A percentile compares a stretch with the other conserved stretches of the same genome.
These are phyloP conservation scores for Oeneis ivallda DNA, from an alignment of 2,888 invertebrate species.

Conservation along the genomic window DNA sequence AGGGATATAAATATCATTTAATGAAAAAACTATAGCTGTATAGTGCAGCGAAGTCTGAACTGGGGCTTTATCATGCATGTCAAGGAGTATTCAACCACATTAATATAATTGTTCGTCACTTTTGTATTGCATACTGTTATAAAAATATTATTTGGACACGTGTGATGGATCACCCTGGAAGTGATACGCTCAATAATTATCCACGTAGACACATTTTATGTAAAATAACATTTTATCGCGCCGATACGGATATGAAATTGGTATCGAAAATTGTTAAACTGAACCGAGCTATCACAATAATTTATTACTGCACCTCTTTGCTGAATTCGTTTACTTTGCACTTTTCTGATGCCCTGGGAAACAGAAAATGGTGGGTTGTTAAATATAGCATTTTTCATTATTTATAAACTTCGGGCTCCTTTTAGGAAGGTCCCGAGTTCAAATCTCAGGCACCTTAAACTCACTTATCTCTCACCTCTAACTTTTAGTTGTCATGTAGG, in stretches of 20 bases:
- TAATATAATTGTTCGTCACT: no score
- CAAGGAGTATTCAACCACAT: no score
- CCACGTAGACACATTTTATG: constrained; percentile 21
- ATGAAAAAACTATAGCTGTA: no score
- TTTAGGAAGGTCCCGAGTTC: no score
- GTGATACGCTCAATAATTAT: constrained; percentile 25
- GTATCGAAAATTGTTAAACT: constrained; percentile 14
- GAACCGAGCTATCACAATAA: constrained; percentile 5
- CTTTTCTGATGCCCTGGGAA: neutral
- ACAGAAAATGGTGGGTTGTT: neutral
- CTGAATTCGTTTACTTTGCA: neutral
- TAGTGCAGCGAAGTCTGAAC: no score
- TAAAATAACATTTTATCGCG: constrained; percentile 24
- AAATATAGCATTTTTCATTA: neutral
- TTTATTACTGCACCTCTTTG: constrained; percentile 3
- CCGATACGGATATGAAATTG: constrained; percentile 19
- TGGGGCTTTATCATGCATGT: no score
- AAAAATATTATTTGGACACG: constrained; percentile 11
- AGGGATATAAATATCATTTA: no score
- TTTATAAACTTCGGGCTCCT: no score
- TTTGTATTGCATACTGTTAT: neutral
- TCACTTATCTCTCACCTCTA: no score
- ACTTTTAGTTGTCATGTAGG: no score
- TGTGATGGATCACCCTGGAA: constrained; percentile 23
- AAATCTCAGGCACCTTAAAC: no score